Base-by-base conservation (phyloP, 2,113 vertebrate species). In the Forbesichthys agassizii region DNA sequence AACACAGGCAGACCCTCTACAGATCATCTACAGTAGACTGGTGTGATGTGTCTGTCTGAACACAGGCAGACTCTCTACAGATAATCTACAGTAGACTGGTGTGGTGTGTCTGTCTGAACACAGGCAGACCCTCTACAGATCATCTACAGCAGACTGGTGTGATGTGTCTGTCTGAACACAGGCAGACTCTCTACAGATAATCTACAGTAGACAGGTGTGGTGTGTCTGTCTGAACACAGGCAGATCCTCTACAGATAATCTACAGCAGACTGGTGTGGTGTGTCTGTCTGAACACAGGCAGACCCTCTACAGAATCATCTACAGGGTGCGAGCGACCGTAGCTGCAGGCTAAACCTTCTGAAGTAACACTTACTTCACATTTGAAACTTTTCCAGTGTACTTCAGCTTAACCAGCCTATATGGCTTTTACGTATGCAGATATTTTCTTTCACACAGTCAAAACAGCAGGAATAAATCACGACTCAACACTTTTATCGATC, bases 21-120 rank as follows among this genome's bases (percentile, higher is more conserved):
- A n/a, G n/a, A 82, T 20, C 20, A 62, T 18, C 76, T 71, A 61
- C 54, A 65, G 56, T 55, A 75, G 62, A 78, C 58, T 11, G 14
- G 53, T 56, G 61, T 2, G 56, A 60, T 64, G 33, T 73, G 66
- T 72, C 64, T 65, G 13, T 20, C 20, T 20, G 20, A 20, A 20
- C 20, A 20, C 54, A 57, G 68, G 74, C 56, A 42, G 60, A 70
- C 71, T 42, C 9, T 61, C 71, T 20, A 20, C 20, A 20, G 20
- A 20, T 20, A 1, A 62, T 18, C 76, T 71, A 61, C 54, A 65
- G 56, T 55, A 75, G 62, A 78, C 58, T 11, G 14, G 53, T 56
- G 61, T 2, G 56, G 60, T 64, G 33, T 73, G 66, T 72, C 64
- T 65, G 13, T 20, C 20, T 20, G 20, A 20, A 20, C 20, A 20